A percentile compares a stretch with the other conserved stretches of the same genome.
phyloP scores from a whole-genome alignment of 1,140 invertebrate species.

The Papilio aristodemus region DNA sequence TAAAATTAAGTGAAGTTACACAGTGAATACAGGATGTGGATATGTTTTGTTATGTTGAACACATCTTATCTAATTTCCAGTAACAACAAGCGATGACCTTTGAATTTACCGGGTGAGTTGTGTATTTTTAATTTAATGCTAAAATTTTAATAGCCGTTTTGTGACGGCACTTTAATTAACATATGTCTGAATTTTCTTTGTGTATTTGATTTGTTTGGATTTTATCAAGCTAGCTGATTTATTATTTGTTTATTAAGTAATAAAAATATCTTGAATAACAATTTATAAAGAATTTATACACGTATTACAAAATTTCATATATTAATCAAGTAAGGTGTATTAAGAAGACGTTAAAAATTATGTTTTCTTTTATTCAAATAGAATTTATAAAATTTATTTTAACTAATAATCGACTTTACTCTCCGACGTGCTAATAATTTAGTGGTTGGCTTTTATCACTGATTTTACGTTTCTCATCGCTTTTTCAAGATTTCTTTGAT shows the following conservation, averaged over 20 bases:
- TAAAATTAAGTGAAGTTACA: slow-evolving; percentile 50
- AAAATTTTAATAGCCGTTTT: slow-evolving; percentile 35
- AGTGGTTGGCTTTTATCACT: too few species aligned
- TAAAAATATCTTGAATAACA: too few species aligned
- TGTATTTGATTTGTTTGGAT: background rate
- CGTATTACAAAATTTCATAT: too few species aligned
- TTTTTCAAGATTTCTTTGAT: too few species aligned
- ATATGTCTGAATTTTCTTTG: background rate
- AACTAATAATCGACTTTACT: too few species aligned
- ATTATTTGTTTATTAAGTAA: background rate
- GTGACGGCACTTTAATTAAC: slow-evolving; percentile 27
- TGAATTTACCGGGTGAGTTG: slow-evolving; percentile 67
- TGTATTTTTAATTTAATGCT: slow-evolving; percentile 62
- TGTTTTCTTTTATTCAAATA: too few species aligned
- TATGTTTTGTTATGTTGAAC: slow-evolving; percentile 44
- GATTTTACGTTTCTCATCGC: too few species aligned
- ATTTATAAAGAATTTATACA: too few species aligned
- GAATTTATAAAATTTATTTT: too few species aligned
- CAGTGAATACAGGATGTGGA: slow-evolving; percentile 41
- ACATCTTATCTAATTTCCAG: slow-evolving; percentile 45
- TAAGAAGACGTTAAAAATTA: too few species aligned
- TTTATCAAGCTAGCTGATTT: background rate
- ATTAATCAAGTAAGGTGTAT: too few species aligned
- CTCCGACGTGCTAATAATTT: too few species aligned
- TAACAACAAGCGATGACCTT: slow-evolving; percentile 60